Conservation (phyloP, 2,797 vertebrate species). For the Tapirus indicus region DNA sequence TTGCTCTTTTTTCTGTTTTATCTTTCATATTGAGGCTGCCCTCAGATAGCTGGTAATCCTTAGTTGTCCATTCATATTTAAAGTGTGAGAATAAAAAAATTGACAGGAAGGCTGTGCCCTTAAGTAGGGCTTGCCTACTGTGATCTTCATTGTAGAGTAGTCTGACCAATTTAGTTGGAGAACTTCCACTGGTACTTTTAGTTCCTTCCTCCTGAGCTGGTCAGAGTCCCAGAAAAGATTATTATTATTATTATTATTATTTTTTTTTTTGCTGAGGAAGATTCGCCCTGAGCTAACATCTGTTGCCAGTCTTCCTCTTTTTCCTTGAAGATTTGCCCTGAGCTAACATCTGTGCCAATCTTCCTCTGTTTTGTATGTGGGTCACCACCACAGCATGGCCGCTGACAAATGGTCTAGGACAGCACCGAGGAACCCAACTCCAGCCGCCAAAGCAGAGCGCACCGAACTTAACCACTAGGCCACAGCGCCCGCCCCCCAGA, state of each 20-base stretch:
- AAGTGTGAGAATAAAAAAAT: not conserved
- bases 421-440: too few relatives aligned
- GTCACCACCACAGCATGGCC: too few relatives aligned
- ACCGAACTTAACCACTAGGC: too few relatives aligned
- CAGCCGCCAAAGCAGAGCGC: too few relatives aligned
- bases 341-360: too few relatives aligned
- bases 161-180: not conserved
- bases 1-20: not conserved
- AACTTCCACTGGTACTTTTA: not conserved
- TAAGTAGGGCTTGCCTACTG: not conserved
- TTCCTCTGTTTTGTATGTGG: too few relatives aligned
- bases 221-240: not conserved
- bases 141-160: not conserved
- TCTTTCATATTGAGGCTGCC: not conserved
- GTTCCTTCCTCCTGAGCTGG: not conserved
- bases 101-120: not conserved
- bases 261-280: too few relatives aligned
- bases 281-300: too few relatives aligned
- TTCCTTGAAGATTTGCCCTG: too few relatives aligned
- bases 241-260: too few relatives aligned
- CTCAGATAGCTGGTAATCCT: not conserved
- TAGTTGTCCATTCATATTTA: not conserved
- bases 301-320: too few relatives aligned
- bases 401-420: too few relatives aligned
- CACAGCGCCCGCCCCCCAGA: not conserved